Base-by-base conservation (phyloP, 2,113 vertebrate species). In the Picathartes gymnocephalus region DNA sequence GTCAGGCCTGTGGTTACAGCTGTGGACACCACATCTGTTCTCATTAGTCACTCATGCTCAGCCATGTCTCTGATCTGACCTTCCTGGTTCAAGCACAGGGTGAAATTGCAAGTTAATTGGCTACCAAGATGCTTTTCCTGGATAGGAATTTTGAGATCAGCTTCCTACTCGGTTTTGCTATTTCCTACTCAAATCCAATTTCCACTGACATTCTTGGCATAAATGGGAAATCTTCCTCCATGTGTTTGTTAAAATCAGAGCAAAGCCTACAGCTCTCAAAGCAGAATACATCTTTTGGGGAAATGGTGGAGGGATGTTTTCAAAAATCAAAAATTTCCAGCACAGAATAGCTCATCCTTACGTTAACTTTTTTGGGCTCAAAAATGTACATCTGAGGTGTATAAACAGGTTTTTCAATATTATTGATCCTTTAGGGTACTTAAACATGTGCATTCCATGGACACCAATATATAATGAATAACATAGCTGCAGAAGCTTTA, bases 261-360 rank as follows among this genome's bases (percentile, higher is more conserved):
- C 20, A 62, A 88, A 85, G 25, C 19, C 15, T 40, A 11, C 19
- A 13, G n/a, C n/a, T 61, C 33, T 68, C 22, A 33, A 77, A 68
- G 17, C 10, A 51, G 28, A 5, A n/a, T 6, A 8, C 3, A 3
- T 25, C 17, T 45, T n/a, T 31, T 27, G 0, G 3, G 13, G 17
- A 9, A 1, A n/a, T n/a, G 16, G 16, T 11, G 33, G 78, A 30
- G 15, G 45, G 16, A 19, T 50, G 8, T 8, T 15, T 69, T 53
- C 11, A 54, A 72, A 54, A 33, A n/a, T n/a, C 18, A 64, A 42
- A 65, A 62, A 30, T 35, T 45, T 72, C 56, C 30, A 81, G 58
- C 64, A 68, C 20, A 76, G 22, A 65, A 40, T 4, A 57, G 13
- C 40, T 74, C 42, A 71, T 58, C 45, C 35, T 78, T 82, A n/a